phyloP scores from a whole-genome alignment of 1,140 invertebrate species.

The Ips typographus region DNA sequence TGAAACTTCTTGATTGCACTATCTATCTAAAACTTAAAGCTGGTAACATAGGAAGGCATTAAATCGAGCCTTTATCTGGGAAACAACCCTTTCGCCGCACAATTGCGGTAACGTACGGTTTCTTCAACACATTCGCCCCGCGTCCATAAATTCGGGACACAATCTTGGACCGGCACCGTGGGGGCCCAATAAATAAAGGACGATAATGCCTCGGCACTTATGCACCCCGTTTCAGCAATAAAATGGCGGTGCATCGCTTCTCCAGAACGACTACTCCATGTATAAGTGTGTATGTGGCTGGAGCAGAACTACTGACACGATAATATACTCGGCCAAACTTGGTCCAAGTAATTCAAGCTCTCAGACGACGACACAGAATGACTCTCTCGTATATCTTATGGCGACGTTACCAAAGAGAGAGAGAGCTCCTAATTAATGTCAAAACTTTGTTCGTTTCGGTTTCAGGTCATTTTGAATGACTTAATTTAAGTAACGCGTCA shows the following conservation, averaged over 20 bases:
- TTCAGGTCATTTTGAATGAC: no score
- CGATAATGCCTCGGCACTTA: slow-evolving; percentile 17
- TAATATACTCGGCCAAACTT: slow-evolving; percentile 20
- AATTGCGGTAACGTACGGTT: slow-evolving; percentile 9
- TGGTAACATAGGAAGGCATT: background rate
- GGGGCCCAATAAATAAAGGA: slow-evolving; percentile 8
- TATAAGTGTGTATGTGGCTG: background rate
- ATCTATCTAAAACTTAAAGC: no score
- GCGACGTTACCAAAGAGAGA: background rate
- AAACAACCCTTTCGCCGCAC: background rate
- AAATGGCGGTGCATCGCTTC: slow-evolving; percentile 12
- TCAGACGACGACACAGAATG: slow-evolving; percentile 1
- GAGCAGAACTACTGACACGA: slow-evolving; percentile 6
- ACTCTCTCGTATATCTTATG: background rate
- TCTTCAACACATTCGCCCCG: slow-evolving; percentile 12
- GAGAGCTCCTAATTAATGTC: background rate
- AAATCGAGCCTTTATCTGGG: slow-evolving; percentile 9
- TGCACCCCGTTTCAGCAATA: slow-evolving; percentile 17
- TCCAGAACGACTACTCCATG: background rate
- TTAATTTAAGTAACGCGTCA: no score
- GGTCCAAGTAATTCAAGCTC: slow-evolving; percentile 3
- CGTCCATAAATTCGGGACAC: slow-evolving; percentile 14
- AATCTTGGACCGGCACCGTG: slow-evolving; percentile 6
- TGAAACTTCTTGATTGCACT: no score
- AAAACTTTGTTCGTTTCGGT: background rate